A percentile compares a stretch with the other conserved stretches of the same genome.
These are phyloP conservation scores for Coranthus polyacanthus DNA, from an alignment of 2,797 vertebrate species.

Conservation along the genomic window DNA sequence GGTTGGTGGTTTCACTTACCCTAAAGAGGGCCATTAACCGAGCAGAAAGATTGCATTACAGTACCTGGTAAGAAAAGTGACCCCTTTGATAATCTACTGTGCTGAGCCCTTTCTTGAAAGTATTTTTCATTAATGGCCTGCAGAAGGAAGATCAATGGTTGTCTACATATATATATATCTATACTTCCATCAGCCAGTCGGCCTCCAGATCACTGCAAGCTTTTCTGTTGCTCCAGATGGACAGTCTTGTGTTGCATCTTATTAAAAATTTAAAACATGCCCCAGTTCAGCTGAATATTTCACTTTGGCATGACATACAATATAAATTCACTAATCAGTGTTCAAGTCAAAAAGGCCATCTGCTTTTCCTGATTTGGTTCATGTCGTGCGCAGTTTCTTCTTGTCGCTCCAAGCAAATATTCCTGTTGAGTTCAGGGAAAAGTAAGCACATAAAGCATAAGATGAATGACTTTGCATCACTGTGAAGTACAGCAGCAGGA, in stretches of 20 bases:
- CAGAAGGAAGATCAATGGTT: constrained; percentile 59
- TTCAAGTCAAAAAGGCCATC: constrained; percentile 49
- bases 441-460: constrained; percentile 28
- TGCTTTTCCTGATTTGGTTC: constrained; percentile 45
- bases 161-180: constrained; percentile 31
- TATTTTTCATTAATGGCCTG: constrained; percentile 63
- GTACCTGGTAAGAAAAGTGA: constrained; percentile 52
- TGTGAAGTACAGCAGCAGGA: constrained; percentile 28
- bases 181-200: constrained; percentile 14
- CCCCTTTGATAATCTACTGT: constrained; percentile 60
- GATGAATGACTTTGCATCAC: constrained; percentile 42
- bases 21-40: constrained; percentile 65
- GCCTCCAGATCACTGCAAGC: constrained; percentile 33
- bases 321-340: constrained; percentile 29
- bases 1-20: too few species aligned
- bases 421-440: constrained; percentile 28
- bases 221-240: constrained; percentile 59
- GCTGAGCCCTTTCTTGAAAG: constrained; percentile 40
- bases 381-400: constrained; percentile 15
- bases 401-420: constrained; percentile 21
- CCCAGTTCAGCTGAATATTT: constrained; percentile 53
- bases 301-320: constrained; percentile 28
- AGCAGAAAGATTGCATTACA: constrained; percentile 56
- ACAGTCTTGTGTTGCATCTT: constrained; percentile 53
- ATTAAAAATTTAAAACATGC: constrained; percentile 58